A percentile compares a stretch with the other conserved stretches of the same genome.
Evolutionary conservation across 2,888 invertebrate genomes (phyloP).

Genomic region (Glyphotaelius pellucidus): DNA sequence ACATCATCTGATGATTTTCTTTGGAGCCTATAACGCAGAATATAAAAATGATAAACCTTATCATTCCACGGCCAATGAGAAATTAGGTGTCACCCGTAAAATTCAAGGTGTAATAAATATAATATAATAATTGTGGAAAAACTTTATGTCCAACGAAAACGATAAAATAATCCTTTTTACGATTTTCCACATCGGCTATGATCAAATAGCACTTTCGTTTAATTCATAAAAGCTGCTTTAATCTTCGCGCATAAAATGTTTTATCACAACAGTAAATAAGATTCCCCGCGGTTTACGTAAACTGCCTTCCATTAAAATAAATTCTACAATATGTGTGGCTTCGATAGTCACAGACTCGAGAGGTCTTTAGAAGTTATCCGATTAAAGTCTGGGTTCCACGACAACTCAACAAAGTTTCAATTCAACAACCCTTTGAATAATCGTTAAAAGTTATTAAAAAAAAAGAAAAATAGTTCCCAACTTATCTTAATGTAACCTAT

Average conservation of each 20-base stretch:
- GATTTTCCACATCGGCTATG: conserved; percentile 21
- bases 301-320: conserved; percentile 47
- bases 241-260: conserved; percentile 43
- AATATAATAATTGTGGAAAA: background rate
- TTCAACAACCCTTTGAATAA: no score
- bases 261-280: conserved; percentile 31
- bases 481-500: no score
- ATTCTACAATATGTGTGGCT: background rate
- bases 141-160: background rate
- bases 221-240: conserved; percentile 24
- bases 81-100: background rate
- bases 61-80: background rate
- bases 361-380: background rate
- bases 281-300: conserved; percentile 19
- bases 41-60: background rate
- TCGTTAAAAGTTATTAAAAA: no score
- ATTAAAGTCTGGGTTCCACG: no score
- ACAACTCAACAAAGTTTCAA: no score
- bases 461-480: no score
- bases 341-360: background rate
- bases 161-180: background rate
- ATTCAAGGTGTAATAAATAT: background rate
- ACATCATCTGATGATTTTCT: background rate
- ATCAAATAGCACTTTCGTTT: conserved; percentile 26
- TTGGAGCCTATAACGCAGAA: background rate